phyloP scores from a whole-genome alignment of 2,888 invertebrate species.

The Ephialtes manifestator region DNA sequence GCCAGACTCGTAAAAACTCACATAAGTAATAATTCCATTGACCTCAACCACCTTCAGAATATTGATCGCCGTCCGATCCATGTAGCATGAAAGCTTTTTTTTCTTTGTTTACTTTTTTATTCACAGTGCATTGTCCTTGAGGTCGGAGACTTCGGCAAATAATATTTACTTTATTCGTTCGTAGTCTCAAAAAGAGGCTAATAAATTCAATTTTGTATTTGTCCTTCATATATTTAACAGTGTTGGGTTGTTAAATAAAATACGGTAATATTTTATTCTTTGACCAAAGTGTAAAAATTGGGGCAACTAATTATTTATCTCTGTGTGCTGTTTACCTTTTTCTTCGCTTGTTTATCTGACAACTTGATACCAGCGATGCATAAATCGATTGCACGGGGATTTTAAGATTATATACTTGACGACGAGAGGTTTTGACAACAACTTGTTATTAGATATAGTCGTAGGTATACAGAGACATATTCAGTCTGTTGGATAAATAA shows the following conservation, averaged over 20 bases:
- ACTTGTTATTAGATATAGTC: neutral
- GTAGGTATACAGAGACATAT: neutral
- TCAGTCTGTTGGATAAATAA: neutral
- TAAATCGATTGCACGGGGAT: neutral
- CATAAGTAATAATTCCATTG: conserved; percentile 32
- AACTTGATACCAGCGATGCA: neutral
- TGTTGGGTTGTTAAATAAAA: neutral
- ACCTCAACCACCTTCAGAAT: neutral
- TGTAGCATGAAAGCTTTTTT: neutral
- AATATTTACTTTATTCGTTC: conserved; percentile 9
- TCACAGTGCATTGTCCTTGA: conserved; percentile 6
- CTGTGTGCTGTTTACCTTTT: too few species aligned
- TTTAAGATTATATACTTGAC: neutral
- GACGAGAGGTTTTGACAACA: neutral
- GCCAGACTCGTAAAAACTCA: conserved; percentile 36
- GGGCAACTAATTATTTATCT: too few species aligned
- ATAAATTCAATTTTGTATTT: too few species aligned
- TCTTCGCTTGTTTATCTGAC: too few species aligned
- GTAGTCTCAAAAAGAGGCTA: neutral
- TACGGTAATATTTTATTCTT: too few species aligned
- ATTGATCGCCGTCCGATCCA: conserved; percentile 11
- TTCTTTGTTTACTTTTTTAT: neutral
- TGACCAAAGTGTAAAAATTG: too few species aligned
- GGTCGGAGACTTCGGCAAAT: neutral
- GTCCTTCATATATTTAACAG: neutral